Evolutionary conservation across 2,113 vertebrate genomes (phyloP).

Genomic region (Phyllostomus discolor): DNA sequence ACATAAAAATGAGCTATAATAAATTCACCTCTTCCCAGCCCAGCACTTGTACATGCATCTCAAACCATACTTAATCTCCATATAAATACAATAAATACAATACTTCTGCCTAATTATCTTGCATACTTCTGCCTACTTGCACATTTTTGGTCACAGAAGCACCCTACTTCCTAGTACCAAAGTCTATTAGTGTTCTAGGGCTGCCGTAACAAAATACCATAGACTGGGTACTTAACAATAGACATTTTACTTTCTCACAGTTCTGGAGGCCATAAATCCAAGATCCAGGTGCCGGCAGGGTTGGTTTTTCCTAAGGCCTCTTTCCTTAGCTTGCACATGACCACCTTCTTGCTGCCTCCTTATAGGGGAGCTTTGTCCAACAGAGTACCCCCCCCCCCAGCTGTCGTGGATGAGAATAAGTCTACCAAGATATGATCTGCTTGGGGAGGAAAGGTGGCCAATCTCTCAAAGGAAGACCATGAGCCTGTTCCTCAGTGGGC

Average conservation of each 20-base stretch:
- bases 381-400: no score
- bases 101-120: neutral
- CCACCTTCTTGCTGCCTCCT: neutral
- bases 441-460: no score
- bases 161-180: neutral
- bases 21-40: neutral
- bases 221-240: neutral
- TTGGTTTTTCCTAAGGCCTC: neutral
- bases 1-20: neutral
- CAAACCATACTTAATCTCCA: neutral
- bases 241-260: neutral
- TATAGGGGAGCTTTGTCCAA: no score
- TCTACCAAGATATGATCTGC: no score
- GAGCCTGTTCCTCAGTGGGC: no score
- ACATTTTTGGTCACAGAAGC: neutral
- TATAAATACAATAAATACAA: neutral
- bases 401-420: no score
- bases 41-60: neutral
- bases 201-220: neutral
- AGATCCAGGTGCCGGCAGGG: neutral
- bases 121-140: neutral
- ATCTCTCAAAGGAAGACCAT: no score
- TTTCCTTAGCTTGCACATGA: neutral
- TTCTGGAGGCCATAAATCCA: neutral
- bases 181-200: neutral